Evolutionary conservation across 1,140 invertebrate genomes (phyloP), one percentile per base, ranked within the genome.

Genomic region (Scaptomyza graminum): DNA sequence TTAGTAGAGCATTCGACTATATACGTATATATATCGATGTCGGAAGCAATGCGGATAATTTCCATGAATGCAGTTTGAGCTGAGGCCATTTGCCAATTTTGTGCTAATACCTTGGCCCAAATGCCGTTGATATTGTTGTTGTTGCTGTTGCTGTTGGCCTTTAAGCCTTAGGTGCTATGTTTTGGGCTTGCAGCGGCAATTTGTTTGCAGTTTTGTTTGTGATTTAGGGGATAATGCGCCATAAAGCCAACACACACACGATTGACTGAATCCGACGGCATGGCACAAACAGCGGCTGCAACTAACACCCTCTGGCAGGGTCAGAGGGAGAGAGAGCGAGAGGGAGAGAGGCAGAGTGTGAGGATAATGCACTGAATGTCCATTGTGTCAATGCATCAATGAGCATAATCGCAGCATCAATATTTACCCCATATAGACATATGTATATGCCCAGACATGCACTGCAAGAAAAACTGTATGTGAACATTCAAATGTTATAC

Each of bases 181-280:
- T 25, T 72, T 63, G 64, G 60, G 62, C 57, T 74, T 56, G 55
- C 62, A 44, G 74, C 65, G 70, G 72, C 75, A 83, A 88, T 83
- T 88, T 88, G 83, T 83, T 87, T 88, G 76, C 79, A 76, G 78
- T 88, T 88, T 88, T 88, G 79, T 87, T 88, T 88, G 79, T 69
- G 84, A 89, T 89, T 88, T 88, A 83, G 83, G 71, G 83, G 83
- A 88, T 88, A 88, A 88, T 88, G 79, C 70, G 83, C 49, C 73
- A 88, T 88, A 88, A 87, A 87, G 83, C 83, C 83, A 87, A 85
- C n/a, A n/a, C n/a, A 84, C 65, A 87, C 62, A 83, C 83, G 82
- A 88, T 87, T 87, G 83, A 87, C 83, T 87, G 83, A 87, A 60
- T 59, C 12, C 62, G 37, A 62, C 16, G 41, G 46, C 50, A 62